Percentiles rank a stretch among this genome's conserved stretches.
phyloP scores from a whole-genome alignment of 2,113 vertebrate species.

The Chrysemys picta region DNA sequence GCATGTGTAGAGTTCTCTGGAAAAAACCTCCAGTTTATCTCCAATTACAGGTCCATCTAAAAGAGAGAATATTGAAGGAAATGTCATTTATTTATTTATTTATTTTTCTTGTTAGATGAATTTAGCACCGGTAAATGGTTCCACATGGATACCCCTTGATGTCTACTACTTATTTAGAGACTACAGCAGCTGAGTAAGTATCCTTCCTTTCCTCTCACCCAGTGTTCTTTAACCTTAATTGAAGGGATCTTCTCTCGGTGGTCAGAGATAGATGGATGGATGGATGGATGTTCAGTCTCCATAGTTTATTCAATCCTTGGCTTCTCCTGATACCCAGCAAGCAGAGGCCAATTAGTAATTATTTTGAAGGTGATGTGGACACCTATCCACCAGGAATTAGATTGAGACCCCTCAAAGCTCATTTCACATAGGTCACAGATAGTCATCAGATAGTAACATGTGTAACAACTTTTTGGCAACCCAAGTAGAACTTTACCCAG shows the following conservation, averaged over 20 bases:
- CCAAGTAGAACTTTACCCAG: not conserved
- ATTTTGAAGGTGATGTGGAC: not conserved
- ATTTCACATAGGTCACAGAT: not conserved
- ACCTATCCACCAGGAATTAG: not conserved
- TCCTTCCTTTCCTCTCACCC: not conserved
- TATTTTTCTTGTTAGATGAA: not conserved
- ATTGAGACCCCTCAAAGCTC: not conserved
- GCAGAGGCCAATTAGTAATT: not conserved
- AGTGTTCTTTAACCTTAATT: not conserved
- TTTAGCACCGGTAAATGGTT: not conserved
- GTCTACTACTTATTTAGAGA: not conserved
- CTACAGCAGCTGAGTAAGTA: not conserved
- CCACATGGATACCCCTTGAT: not conserved
- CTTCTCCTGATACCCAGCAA: not conserved
- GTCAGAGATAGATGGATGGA: not conserved
- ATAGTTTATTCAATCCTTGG: not conserved
- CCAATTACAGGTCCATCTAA: not conserved
- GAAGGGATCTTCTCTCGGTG: not conserved
- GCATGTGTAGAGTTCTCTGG: not conserved
- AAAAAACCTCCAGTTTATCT: not conserved
- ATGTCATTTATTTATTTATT: not conserved
- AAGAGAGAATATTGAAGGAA: not conserved
- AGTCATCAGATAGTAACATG: not conserved
- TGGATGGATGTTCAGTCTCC: not conserved
- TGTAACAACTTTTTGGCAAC: not conserved